Percentiles rank a stretch among this genome's conserved stretches.
Conservation (phyloP, 2,797 vertebrate genomes). For the Darevskia mixta region DNA sequence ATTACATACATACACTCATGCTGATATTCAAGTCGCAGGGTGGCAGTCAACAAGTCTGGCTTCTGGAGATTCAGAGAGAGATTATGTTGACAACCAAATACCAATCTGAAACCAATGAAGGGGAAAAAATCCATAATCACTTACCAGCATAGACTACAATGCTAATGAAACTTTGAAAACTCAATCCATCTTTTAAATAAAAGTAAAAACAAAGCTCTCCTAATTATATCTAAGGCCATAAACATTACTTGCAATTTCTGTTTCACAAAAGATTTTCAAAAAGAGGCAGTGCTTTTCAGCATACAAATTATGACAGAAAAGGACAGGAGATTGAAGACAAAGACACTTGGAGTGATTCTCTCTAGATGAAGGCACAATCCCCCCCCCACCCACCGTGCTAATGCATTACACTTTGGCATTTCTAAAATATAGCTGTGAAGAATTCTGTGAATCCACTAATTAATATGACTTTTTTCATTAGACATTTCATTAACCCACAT, state of each 20-base stretch:
- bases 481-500: conserved; percentile 79
- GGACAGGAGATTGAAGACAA: conserved; percentile 40
- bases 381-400: conserved; percentile 38
- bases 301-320: conserved; percentile 57
- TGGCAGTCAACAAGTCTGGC: conserved; percentile 5
- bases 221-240: conserved; percentile 49
- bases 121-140: conserved; percentile 42
- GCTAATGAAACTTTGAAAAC: conserved; percentile 55
- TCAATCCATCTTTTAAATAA: conserved; percentile 17
- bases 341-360: conserved; percentile 48
- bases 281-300: conserved; percentile 32
- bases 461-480: conserved; percentile 63
- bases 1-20: background rate
- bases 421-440: conserved; percentile 72
- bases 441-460: conserved; percentile 73
- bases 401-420: conserved; percentile 60
- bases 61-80: background rate
- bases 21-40: background rate
- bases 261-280: conserved; percentile 43
- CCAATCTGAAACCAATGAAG: conserved; percentile 40
- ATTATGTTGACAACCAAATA: conserved; percentile 21
- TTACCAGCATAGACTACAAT: conserved; percentile 25
- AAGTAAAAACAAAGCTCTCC: conserved; percentile 22
- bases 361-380: conserved; percentile 37
- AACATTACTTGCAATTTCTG: conserved; percentile 46